Base-by-base conservation (phyloP, 1,140 invertebrate genomes). In the Atta texana region DNA sequence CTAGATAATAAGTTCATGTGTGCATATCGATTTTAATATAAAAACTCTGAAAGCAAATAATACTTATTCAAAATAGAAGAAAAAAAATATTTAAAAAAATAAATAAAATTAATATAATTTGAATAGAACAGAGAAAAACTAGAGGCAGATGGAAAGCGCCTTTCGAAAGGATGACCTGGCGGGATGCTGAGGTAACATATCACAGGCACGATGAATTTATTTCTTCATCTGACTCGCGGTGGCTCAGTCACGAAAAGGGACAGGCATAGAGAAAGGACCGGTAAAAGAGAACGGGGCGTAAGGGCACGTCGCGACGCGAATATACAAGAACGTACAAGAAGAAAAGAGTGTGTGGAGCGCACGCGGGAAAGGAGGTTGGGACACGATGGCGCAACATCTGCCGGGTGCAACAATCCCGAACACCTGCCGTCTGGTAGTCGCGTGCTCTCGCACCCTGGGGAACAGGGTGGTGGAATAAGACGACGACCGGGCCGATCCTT, bases 341-440 rank as follows among this genome's bases (percentile, higher is more conserved):
- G 69, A 64, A 66, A 82, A 78, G 66, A 63, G 59, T 51, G 69
- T 31, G 85, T 59, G 66, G 74, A 71, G 76, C 21, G 82, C 81
- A 72, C 82, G 61, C 80, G 59, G 76, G 85, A 87, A 84, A 71
- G 88, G 89, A 90, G 89, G 91, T 88, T 90, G 81, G 72, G 71
- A 86, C 18, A 39, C 81, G 89, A 66, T 78, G 86, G 85, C 71
- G 85, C 91, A 94, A 93, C 93, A 94, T 94, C 93, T 94, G 93
- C 93, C 92, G 90, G 92, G 92, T 93, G 93, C 93, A 94, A 93
- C 90, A 94, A 93, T 93, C 92, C 93, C 85, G 90, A 93, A 93
- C 93, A 94, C 93, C 93, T 94, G 93, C 93, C 92, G 92, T 94
- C 93, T 94, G 93, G 91, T 91, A 93, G 93, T 94, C 93, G 93